Base-by-base conservation (phyloP, 2,888 invertebrate genomes). In the Microctonus hyperodae region DNA sequence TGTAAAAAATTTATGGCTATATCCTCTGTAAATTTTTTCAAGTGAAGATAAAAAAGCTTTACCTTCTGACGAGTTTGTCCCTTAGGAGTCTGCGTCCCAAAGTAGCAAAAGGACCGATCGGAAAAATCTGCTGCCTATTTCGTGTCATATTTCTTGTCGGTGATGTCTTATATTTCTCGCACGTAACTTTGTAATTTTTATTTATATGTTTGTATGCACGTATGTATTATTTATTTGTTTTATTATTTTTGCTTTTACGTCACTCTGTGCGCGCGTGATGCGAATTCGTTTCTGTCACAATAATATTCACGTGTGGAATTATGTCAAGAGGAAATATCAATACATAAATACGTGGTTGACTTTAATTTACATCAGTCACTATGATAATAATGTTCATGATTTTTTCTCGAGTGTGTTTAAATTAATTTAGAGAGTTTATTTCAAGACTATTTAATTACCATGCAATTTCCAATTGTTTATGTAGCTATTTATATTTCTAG, bases 1-100 rank as follows among this genome's bases (percentile, higher is more conserved):
- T n/a, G 61, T 62, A 22, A 62, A 33, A 22, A 62, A 62, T 62
- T 62, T 62, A 51, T 50, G 50, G 50, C n/a, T 62, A 33, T 22
- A 28, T 28, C 28, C 28, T 28, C 28, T 28, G 7, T 28, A 5
- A 28, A 5, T 28, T 28, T 60, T 48, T 60, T 35, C n/a, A 13
- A 22, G 22, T 33, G 7, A 51, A 50, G 51, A 61, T 61, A 51
- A 61, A 61, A 61, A 48, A 56, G 56, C 64, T 64, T 75, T 87
- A 87, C 87, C 87, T 87, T 85, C 85, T 86, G 70, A 85, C 80
- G 73, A 86, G 85, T 76, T 86, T 86, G 80, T 86, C 86, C 75
- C 86, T 82, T 73, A 85, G 78, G 73, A 87, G 85, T 70, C 86
- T 84, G 67, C 85, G 83, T 75, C 87, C 86, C 69, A 88, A 78